A percentile compares a stretch with the other conserved stretches of the same genome.
These are phyloP conservation scores for Heliconius sara DNA, from an alignment of 2,888 invertebrate genomes.

Conservation along the genomic window DNA sequence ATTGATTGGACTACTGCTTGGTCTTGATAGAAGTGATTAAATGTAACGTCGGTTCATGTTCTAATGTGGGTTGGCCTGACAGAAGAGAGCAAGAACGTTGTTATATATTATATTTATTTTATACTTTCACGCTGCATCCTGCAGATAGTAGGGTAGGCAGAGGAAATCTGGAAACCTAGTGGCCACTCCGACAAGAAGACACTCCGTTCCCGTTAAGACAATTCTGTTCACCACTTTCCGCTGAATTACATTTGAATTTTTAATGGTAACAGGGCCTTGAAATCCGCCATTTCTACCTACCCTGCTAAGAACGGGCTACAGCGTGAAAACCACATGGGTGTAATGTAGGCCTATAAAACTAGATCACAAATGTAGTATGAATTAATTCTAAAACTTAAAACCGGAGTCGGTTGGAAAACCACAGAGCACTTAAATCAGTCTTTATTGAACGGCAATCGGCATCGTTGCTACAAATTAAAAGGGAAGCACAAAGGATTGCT, in stretches of 20 bases:
- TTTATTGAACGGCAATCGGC: constrained; percentile 25
- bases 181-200: too few relatives aligned
- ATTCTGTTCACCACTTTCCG: too few relatives aligned
- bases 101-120: too few relatives aligned
- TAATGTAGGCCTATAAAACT: background rate
- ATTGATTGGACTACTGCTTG: background rate
- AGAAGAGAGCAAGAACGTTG: background rate
- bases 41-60: background rate
- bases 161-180: too few relatives aligned
- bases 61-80: background rate
- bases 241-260: too few relatives aligned
- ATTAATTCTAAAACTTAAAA: background rate
- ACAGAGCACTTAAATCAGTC: constrained; percentile 14
- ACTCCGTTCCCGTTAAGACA: too few relatives aligned
- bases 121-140: too few relatives aligned
- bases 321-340: too few relatives aligned
- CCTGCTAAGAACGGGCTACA: too few relatives aligned
- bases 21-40: background rate
- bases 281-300: too few relatives aligned
- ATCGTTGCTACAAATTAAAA: constrained; percentile 22
- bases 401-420: background rate
- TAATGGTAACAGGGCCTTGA: too few relatives aligned
- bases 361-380: background rate
- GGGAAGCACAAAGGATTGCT: constrained; percentile 21
- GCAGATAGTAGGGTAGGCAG: too few relatives aligned